Base-by-base conservation (phyloP, 2,888 invertebrate genomes). In the Lasioglossum malachurum region DNA sequence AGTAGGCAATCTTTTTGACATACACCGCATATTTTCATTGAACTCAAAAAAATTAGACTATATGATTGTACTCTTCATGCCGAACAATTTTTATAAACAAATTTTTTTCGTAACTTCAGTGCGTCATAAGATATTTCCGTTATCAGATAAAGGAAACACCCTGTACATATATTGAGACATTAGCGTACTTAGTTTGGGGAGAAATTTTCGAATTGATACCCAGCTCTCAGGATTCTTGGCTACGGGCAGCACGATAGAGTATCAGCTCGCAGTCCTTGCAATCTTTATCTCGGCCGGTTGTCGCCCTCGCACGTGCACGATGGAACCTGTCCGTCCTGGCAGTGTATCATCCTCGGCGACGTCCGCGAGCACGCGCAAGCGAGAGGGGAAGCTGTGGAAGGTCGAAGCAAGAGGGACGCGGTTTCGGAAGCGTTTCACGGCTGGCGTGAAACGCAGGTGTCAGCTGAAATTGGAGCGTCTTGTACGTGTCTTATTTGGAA, bases 381-480 rank as follows among this genome's bases (percentile, higher is more conserved):
- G 53, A 73, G 74, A 76, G 73, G 27, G 19, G 0, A 71, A 41
- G n/a, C n/a, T 71, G n/a, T 2, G 14, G 71, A 14, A 49, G 71
- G 49, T 23, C 74, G 74, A 49, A 75, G 75, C 74, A 71, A 72
- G 81, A 76, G 74, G 72, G 78, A 46, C 35, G 60, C 71, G 75
- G 76, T 78, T 74, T 84, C 78, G 86, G 84, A 83, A 90, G 82
- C 74, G 89, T 90, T 82, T 88, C 91, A 91, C 72, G 87, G 86
- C 69, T 78, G 85, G 86, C 90, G 91, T 90, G 93, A 93, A 94
- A 90, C 94, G 93, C 94, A 94, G 94, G 94, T 94, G 94, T 93
- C 93, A 91, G 92, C 91, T 91, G 93, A 94, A 94, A 94, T 94
- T 94, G 94, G 93, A 94, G 93, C 94, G 92, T 93, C 93, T 94